Evolutionary conservation across 2,888 invertebrate species (phyloP).

Genomic region (Exocentrus adspersus): DNA sequence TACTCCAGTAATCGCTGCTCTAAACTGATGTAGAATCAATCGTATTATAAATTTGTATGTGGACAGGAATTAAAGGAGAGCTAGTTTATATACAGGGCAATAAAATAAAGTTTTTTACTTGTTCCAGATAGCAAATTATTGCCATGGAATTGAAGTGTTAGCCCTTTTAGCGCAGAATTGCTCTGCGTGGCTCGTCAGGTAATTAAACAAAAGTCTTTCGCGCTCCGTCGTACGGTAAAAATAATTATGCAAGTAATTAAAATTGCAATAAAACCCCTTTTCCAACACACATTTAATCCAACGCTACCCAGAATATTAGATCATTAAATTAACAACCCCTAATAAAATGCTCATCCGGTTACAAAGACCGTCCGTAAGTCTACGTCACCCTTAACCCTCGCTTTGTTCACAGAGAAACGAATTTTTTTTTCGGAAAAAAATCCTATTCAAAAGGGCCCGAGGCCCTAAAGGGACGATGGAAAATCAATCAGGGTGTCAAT

Average conservation of each 20-base stretch:
- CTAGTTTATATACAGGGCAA: too few relatives aligned
- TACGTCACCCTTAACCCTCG: background rate
- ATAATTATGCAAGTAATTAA: slow-evolving; percentile 7
- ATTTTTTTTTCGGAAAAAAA: background rate
- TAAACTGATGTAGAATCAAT: background rate
- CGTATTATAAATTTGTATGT: too few relatives aligned
- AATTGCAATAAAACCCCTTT: slow-evolving; percentile 4
- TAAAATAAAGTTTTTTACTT: too few relatives aligned
- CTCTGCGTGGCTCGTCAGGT: background rate
- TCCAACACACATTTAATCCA: slow-evolving; percentile 10
- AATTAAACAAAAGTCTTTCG: background rate
- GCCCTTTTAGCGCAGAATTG: too few relatives aligned
- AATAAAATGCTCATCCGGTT: slow-evolving; percentile 12
- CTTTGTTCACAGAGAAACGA: background rate
- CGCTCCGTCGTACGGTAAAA: background rate
- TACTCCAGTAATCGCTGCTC: background rate
- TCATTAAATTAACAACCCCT: slow-evolving; percentile 15
- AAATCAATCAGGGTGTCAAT: slow-evolving; percentile 60
- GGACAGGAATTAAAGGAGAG: too few relatives aligned
- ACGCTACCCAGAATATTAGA: background rate
- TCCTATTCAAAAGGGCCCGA: slow-evolving; percentile 23
- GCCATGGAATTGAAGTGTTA: too few relatives aligned
- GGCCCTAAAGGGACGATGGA: slow-evolving; percentile 50
- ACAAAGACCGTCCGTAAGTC: slow-evolving; percentile 6
- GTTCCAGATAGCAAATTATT: too few relatives aligned